Percentiles rank a stretch among this genome's conserved stretches.
These are phyloP conservation scores for Charaxes varanes DNA, from an alignment of 1,140 invertebrate species.

Conservation along the genomic window DNA sequence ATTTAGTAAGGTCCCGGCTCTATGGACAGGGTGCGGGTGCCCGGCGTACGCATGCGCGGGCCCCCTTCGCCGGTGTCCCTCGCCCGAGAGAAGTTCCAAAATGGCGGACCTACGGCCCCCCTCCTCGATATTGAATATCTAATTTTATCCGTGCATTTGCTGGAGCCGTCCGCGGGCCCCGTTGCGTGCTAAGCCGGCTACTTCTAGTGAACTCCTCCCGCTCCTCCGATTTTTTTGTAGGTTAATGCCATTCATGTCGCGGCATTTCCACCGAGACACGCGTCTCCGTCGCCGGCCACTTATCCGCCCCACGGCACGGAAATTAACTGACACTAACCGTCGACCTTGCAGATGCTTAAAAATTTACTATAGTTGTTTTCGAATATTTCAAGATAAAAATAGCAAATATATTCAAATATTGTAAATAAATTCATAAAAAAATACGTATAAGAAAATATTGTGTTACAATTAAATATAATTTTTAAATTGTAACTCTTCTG, in stretches of 20 bases:
- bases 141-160: slow-evolving; percentile 69
- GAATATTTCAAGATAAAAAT: too few species aligned
- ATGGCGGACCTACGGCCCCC: slow-evolving; percentile 64
- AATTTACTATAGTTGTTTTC: too few species aligned
- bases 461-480: too few species aligned
- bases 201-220: slow-evolving; percentile 20
- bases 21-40: slow-evolving; percentile 60
- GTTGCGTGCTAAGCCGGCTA: slow-evolving; percentile 18
- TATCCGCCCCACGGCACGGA: not conserved
- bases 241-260: slow-evolving; percentile 18
- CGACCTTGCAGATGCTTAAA: too few species aligned
- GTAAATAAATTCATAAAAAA: too few species aligned
- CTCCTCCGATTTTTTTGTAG: slow-evolving; percentile 19
- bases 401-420: too few species aligned
- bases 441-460: too few species aligned
- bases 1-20: slow-evolving; percentile 57
- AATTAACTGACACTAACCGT: not conserved
- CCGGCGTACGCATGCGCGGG: slow-evolving; percentile 53
- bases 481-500: too few species aligned
- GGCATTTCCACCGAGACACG: slow-evolving; percentile 12
- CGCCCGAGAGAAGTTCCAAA: slow-evolving; percentile 55
- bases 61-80: slow-evolving; percentile 56
- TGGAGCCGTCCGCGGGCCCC: slow-evolving; percentile 27
- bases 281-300: slow-evolving; percentile 17
- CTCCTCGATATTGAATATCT: slow-evolving; percentile 71